Conservation (phyloP, 2,113 vertebrate genomes). For the Meriones unguiculatus region DNA sequence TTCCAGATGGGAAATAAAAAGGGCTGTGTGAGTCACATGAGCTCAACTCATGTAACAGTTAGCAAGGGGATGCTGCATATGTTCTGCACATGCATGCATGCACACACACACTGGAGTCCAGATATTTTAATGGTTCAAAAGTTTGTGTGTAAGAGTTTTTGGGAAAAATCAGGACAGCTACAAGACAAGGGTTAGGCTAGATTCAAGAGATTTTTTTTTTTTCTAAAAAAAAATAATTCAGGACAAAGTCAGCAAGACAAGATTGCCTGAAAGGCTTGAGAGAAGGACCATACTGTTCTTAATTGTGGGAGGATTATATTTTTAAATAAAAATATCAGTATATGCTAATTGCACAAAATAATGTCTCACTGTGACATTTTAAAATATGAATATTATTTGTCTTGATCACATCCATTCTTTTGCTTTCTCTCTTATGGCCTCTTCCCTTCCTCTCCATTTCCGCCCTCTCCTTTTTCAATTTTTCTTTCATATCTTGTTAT, state of each 20-base stretch:
- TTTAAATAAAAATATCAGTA: conserved; percentile 32
- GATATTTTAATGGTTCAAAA: background rate
- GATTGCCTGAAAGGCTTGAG: background rate
- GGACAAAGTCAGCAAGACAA: background rate
- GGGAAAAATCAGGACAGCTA: conserved; percentile 8
- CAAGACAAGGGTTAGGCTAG: background rate
- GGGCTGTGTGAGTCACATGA: conserved; percentile 3
- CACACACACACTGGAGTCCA: background rate
- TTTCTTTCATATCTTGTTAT: background rate
- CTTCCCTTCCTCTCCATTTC: background rate
- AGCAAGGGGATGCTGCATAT: background rate
- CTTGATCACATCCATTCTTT: background rate
- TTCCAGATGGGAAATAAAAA: conserved; percentile 14
- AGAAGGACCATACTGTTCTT: background rate
- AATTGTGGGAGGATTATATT: background rate
- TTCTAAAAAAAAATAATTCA: background rate
- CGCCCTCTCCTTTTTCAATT: background rate
- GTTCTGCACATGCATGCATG: background rate
- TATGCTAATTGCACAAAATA: conserved; percentile 30
- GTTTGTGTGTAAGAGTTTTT: background rate
- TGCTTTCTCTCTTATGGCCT: too few relatives aligned
- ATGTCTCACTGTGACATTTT: conserved; percentile 20
- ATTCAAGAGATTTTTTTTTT: background rate
- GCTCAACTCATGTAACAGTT: conserved; percentile 34
- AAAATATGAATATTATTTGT: background rate